A percentile compares a stretch with the other conserved stretches of the same genome.
Conservation (phyloP, 2,888 invertebrate genomes). For the Spatulosminthurus flaviceps region DNA sequence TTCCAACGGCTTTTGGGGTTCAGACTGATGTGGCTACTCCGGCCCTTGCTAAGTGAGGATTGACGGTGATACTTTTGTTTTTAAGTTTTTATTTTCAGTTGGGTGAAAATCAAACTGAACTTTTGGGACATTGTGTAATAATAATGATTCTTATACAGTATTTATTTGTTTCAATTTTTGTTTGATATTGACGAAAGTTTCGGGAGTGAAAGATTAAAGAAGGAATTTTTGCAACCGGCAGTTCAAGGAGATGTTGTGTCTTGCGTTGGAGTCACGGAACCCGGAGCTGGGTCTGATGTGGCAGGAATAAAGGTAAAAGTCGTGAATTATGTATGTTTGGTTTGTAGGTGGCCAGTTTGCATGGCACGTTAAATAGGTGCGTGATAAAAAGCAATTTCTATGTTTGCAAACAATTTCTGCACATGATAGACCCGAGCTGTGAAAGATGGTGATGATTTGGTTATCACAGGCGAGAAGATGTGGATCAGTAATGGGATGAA, state of each 20-base stretch:
- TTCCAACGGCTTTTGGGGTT: slow-evolving; percentile 44
- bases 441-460: slow-evolving; percentile 66
- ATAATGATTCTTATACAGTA: too few species aligned
- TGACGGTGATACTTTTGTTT: too few species aligned
- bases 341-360: too few species aligned
- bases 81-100: too few species aligned
- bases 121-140: too few species aligned
- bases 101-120: too few species aligned
- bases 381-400: too few species aligned
- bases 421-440: slow-evolving; percentile 64
- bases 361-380: too few species aligned
- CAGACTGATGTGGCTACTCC: slow-evolving; percentile 42
- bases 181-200: slow-evolving; percentile 60
- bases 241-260: slow-evolving; percentile 68
- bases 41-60: slow-evolving; percentile 19
- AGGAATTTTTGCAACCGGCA: slow-evolving; percentile 68
- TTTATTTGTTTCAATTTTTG: background rate
- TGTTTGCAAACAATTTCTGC: background rate
- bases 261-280: slow-evolving; percentile 70
- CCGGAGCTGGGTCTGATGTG: slow-evolving; percentile 70
- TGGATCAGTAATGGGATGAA: slow-evolving; percentile 68
- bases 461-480: slow-evolving; percentile 70
- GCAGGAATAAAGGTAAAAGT: slow-evolving; percentile 65
- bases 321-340: too few species aligned
- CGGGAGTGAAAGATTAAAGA: slow-evolving; percentile 68